Percentiles rank a stretch among this genome's conserved stretches.
Evolutionary conservation across 2,113 vertebrate species (phyloP).

Genomic region (Anoplopoma fimbria): DNA sequence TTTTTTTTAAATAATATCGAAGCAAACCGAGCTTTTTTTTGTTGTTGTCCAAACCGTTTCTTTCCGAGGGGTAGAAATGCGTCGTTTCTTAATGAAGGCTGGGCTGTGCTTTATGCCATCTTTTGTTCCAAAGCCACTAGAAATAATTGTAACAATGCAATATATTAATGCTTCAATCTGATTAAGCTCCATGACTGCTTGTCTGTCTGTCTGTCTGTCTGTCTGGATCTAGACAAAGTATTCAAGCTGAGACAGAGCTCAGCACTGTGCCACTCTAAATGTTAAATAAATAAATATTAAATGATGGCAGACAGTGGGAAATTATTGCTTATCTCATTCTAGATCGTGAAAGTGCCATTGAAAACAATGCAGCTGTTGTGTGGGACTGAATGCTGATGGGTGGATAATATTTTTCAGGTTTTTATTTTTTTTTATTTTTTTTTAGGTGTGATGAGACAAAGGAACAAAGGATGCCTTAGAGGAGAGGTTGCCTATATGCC

Average conservation of each 20-base stretch:
- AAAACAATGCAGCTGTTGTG: conserved; percentile 72
- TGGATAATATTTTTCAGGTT: conserved; percentile 83
- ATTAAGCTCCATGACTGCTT: conserved; percentile 53
- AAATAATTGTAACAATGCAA: conserved; percentile 34
- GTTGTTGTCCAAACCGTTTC: background rate
- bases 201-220: conserved; percentile 14
- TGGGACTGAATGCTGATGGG: conserved; percentile 78
- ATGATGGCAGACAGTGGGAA: conserved; percentile 48
- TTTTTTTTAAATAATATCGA: too few relatives aligned
- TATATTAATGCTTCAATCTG: conserved; percentile 57
- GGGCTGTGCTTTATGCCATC: conserved; percentile 16
- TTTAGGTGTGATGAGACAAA: conserved; percentile 90
- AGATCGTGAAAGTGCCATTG: conserved; percentile 58
- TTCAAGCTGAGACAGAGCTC: conserved; percentile 48
- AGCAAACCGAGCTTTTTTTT: conserved; percentile 12
- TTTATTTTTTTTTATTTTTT: conserved; percentile 56
- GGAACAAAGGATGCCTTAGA: conserved; percentile 90
- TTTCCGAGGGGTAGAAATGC: conserved; percentile 7
- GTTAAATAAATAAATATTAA: conserved; percentile 39
- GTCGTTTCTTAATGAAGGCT: conserved; percentile 40
- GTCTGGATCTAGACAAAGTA: conserved; percentile 50
- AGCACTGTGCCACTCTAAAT: conserved; percentile 68
- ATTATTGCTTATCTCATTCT: conserved; percentile 48
- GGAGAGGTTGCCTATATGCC: conserved; percentile 89
- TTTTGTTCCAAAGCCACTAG: conserved; percentile 49